A percentile compares a stretch with the other conserved stretches of the same genome.
Conservation (phyloP, 2,113 vertebrate genomes). For the Poeciliopsis retropinna region DNA sequence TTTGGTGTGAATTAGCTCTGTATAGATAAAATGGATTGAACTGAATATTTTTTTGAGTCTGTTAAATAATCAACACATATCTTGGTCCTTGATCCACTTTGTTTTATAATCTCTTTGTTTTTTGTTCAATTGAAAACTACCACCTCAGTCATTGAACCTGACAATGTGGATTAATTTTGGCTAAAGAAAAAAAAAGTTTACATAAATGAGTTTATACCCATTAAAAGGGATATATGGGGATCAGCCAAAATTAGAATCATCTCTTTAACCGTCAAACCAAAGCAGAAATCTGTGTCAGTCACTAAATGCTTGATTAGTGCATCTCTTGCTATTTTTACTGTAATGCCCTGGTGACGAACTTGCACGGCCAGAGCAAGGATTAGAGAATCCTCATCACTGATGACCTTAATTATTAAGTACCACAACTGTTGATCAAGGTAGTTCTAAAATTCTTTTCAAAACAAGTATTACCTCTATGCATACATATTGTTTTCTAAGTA, state of each 20-base stretch:
- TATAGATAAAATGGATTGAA: background rate
- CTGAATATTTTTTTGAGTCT: background rate
- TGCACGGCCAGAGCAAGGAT: constrained; percentile 47
- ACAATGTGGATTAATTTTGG: background rate
- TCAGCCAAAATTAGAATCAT: background rate
- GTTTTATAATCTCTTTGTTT: background rate
- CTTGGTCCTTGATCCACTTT: background rate
- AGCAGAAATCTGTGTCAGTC: background rate
- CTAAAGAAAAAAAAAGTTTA: background rate
- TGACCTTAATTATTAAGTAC: constrained; percentile 38
- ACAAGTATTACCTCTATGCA: background rate
- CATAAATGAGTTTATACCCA: background rate
- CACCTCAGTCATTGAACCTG: background rate
- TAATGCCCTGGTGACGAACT: constrained; percentile 22
- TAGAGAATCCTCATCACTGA: constrained; percentile 39
- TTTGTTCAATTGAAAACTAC: background rate
- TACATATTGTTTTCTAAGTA: background rate
- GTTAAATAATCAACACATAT: background rate
- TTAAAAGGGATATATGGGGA: background rate
- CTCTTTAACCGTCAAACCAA: background rate
- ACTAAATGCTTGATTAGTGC: background rate
- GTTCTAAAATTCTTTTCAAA: background rate
- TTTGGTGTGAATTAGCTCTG: background rate
- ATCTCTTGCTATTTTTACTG: constrained; percentile 42
- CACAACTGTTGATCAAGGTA: background rate